A percentile compares a stretch with the other conserved stretches of the same genome.
These are phyloP conservation scores for Diarsia brunnea DNA, from an alignment of 2,888 invertebrate genomes.

Conservation along the genomic window DNA sequence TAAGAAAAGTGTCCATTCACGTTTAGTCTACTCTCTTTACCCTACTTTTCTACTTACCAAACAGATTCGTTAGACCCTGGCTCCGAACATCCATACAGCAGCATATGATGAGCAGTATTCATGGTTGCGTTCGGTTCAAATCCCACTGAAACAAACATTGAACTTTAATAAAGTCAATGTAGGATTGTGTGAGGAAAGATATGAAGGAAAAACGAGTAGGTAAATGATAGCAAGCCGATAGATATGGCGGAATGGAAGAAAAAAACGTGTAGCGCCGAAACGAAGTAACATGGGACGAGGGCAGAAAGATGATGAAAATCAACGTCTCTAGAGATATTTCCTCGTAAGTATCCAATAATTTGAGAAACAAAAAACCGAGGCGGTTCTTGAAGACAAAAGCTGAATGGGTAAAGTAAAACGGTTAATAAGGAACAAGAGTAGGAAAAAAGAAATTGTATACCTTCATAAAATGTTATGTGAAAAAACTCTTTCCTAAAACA, in stretches of 20 bases:
- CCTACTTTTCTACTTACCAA: slow-evolving; percentile 91
- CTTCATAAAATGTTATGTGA: background rate
- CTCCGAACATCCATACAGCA: slow-evolving; percentile 96
- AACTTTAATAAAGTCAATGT: background rate
- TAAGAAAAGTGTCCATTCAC: background rate
- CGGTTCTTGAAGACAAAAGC: background rate
- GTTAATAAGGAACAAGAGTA: background rate
- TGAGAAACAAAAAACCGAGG: background rate
- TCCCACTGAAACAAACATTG: slow-evolving; percentile 92
- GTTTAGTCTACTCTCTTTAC: background rate
- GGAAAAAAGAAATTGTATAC: background rate
- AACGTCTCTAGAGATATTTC: background rate
- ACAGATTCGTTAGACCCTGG: slow-evolving; percentile 94
- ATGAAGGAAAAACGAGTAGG: too few species aligned
- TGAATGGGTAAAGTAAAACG: background rate
- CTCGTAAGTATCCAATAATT: background rate
- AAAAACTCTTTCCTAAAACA: background rate
- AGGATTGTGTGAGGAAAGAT: too few species aligned
- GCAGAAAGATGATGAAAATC: too few species aligned
- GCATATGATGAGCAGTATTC: slow-evolving; percentile 98
- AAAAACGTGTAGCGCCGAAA: too few species aligned
- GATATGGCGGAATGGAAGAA: too few species aligned
- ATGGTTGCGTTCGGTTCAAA: slow-evolving; percentile 98
- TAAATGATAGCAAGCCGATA: too few species aligned
- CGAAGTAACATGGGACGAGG: too few species aligned